Base-by-base conservation (phyloP, 1,140 invertebrate species). In the Whitmania pigra region DNA sequence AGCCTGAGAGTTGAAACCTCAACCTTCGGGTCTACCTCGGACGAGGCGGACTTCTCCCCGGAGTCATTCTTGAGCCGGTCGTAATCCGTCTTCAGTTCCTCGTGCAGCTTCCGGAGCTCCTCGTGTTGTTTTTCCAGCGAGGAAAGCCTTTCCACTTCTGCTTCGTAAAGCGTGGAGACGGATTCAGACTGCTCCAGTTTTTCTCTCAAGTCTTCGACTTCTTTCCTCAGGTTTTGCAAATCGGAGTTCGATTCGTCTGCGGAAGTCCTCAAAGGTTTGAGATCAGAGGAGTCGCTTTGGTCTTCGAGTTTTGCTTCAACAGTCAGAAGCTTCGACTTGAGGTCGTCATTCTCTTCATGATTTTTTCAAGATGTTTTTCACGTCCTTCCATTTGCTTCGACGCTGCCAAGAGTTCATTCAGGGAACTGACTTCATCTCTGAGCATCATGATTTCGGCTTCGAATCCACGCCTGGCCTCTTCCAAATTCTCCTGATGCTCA, bases 281-380 rank as follows among this genome's bases (percentile, higher is more conserved):
- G 6, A 15, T 63, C 57, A 15, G 11, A 6, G 1, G 57, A 63
- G 22, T 63, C 2, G 2, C 9, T 63, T 18, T 13, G 11, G 22
- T 5, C 3, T 20, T 25, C 22, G 22, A 69, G 43, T 69, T 69
- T 0, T 31, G 36, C 67, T 13, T 63, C 60, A 5, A 63, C 0
- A 20, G 25, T 15, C 31, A 31, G 60, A 13, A 63, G 25, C 60
- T 63, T 63, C 25, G 13, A 63, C 31, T 20, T 63, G 25, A 63
- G 31, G 9, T 20, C 0, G 31, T 27, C 60, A 15, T 63, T 49
- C 78, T 89, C 88, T 89, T 88, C 40, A 90, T 81, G 73, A 85
- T 88, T 9, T 72, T 74, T 73, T 79, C 76, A 69, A 83, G 76
- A n/a, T 76, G 77, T 43, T 75, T 71, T 72, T 77, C 79, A 69